These are phyloP conservation scores for Capreolus pygargus DNA, from an alignment of 2,113 vertebrate species.

Conservation along the genomic window DNA sequence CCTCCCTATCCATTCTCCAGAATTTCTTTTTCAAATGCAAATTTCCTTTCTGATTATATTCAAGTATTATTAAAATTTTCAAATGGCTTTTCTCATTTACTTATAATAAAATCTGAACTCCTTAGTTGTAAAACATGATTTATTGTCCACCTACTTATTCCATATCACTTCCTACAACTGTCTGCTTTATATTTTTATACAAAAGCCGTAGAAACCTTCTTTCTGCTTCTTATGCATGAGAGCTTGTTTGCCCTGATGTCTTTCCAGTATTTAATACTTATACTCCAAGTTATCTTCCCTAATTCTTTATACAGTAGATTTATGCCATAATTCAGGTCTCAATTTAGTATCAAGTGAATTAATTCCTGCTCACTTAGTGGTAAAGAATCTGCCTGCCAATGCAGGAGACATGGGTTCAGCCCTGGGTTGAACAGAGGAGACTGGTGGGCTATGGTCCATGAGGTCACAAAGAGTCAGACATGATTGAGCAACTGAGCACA, in stretches of 20 bases:
- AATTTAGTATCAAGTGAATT: background rate
- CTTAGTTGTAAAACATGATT: background rate
- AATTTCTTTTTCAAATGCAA: background rate
- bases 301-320: background rate
- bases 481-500: background rate
- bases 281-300: background rate
- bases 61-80: background rate
- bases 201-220: accelerated
- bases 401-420: background rate
- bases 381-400: background rate
- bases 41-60: background rate
- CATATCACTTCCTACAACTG: background rate
- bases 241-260: background rate
- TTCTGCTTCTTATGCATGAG: background rate
- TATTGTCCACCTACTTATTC: background rate
- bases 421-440: background rate
- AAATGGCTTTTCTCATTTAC: background rate
- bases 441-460: background rate
- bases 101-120: background rate
- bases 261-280: background rate
- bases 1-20: background rate
- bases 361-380: background rate
- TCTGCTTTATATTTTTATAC: background rate
- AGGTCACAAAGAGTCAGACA: background rate
- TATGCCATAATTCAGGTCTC: background rate